Base-by-base conservation (phyloP, 2,113 vertebrate genomes). In the Thermophis baileyi region DNA sequence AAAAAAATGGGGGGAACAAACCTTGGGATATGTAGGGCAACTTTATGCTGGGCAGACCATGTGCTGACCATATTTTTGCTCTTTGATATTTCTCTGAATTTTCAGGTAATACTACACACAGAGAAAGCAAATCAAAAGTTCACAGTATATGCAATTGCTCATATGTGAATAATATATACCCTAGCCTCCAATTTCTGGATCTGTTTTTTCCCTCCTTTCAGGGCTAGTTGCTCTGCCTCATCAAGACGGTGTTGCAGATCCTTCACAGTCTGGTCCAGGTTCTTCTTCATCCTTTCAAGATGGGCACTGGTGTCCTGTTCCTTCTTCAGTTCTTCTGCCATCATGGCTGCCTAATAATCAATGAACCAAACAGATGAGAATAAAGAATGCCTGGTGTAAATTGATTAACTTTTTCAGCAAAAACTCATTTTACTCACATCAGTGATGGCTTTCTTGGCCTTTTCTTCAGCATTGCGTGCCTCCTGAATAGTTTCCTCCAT, bases 161-260 rank as follows among this genome's bases (percentile, higher is more conserved):
- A 16, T n/a, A 27, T 63, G 25, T 49, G 3, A 46, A 89, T 81
- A 92, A 89, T 74, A 92, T 91, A 0, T 91, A 97, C 97, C 55
- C 96, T 96, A 88, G 95, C 92, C 85, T 98, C 98, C 91, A 98
- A 96, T 49, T 98, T 98, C 96, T 98, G 98, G 95, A 98, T 97
- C 96, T 98, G 98, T 95, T 98, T 98, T 97, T 98, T 98, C 89
- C 98, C 98, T 0, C 98, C 98, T 96, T 98, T 98, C 95, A 98
- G 96, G n/a, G 98, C 98, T 97, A 99, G 95, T 93, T 97, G 98
- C 89, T 98, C 98, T 0, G 98, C 98, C 94, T 98, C 98, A 0
- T 98, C 97, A 96, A 98, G 97, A 9, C 97, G 97, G n/a, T 94
- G 96, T 94, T 98, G 97, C 89, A 98, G 94, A 94, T 98, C 97